These are phyloP conservation scores for Zophobas morio DNA, from an alignment of 1,140 invertebrate genomes.

Conservation along the genomic window DNA sequence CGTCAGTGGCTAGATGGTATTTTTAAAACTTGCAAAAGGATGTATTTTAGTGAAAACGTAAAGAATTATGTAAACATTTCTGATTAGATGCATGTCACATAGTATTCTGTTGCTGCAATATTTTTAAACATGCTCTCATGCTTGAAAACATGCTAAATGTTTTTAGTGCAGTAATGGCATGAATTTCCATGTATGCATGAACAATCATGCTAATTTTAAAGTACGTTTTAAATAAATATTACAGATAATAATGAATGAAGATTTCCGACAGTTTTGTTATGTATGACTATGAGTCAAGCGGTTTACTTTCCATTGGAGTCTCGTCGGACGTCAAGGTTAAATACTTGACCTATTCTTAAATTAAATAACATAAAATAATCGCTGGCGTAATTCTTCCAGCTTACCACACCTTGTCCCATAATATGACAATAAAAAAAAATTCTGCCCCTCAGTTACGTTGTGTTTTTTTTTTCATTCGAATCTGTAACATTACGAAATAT, in stretches of 20 bases:
- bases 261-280: not conserved
- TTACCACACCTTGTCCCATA: not conserved
- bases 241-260: not conserved
- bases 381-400: not conserved
- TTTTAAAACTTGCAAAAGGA: not conserved
- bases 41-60: not conserved
- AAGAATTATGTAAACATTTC: not conserved
- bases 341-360: slow-evolving; percentile 27
- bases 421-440: too few relatives aligned
- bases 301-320: slow-evolving; percentile 12
- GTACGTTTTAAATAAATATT: too few relatives aligned
- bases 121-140: not conserved
- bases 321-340: slow-evolving; percentile 20
- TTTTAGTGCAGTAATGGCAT: too few relatives aligned
- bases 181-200: too few relatives aligned
- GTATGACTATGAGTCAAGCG: slow-evolving; percentile 7
- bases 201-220: too few relatives aligned
- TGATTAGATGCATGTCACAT: not conserved
- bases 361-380: slow-evolving; percentile 24
- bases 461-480: too few relatives aligned
- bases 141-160: too few relatives aligned
- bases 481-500: too few relatives aligned
- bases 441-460: too few relatives aligned
- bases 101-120: not conserved
- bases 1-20: not conserved